These are phyloP conservation scores for Paradoxurus hermaphroditus DNA, from an alignment of 2,113 vertebrate species.

Conservation along the genomic window DNA sequence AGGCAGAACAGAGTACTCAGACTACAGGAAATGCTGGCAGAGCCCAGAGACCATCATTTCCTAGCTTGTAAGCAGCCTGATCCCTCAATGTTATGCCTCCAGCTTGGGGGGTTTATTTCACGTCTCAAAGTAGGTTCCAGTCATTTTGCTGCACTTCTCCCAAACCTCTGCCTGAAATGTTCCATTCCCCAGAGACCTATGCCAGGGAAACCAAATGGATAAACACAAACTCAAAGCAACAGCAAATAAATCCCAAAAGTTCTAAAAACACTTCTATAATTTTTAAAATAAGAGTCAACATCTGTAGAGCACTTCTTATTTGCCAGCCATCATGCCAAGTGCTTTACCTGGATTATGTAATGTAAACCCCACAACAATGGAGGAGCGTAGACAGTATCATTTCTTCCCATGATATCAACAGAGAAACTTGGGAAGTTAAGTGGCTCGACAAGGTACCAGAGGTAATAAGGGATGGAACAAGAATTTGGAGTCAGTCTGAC, in stretches of 20 bases:
- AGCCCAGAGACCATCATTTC: slow-evolving; percentile 54
- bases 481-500: background rate
- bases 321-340: background rate
- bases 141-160: background rate
- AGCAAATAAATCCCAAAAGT: slow-evolving; percentile 15
- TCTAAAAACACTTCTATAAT: slow-evolving; percentile 39
- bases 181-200: background rate
- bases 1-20: slow-evolving; percentile 43
- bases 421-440: background rate
- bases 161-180: slow-evolving; percentile 43
- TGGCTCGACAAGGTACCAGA: background rate
- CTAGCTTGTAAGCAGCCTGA: slow-evolving; percentile 43
- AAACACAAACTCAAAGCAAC: background rate
- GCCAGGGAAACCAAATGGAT: background rate
- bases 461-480: background rate
- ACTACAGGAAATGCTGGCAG: slow-evolving; percentile 48
- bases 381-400: background rate
- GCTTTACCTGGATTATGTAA: slow-evolving; percentile 32
- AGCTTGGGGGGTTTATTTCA: slow-evolving; percentile 19
- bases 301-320: slow-evolving; percentile 17
- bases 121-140: slow-evolving; percentile 19
- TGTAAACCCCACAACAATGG: background rate
- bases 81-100: slow-evolving; percentile 18
- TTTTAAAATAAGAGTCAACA: slow-evolving; percentile 51
- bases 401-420: background rate